A percentile compares a stretch with the other conserved stretches of the same genome.
Evolutionary conservation across 2,888 invertebrate species (phyloP).

Genomic region (Enoplolaimus lenunculus): DNA sequence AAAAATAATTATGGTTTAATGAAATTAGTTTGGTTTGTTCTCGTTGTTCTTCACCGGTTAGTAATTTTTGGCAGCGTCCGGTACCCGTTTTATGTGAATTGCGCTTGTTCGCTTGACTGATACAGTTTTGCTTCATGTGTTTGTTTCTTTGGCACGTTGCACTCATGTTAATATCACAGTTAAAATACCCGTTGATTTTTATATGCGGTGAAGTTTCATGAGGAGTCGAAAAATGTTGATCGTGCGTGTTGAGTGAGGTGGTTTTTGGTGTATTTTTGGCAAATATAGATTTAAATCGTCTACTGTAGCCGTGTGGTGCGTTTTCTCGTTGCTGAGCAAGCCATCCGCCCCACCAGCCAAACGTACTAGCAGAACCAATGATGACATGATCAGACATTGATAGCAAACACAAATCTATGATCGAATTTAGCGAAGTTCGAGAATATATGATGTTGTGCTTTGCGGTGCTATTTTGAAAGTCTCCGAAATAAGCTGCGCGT

Average conservation of each 20-base stretch:
- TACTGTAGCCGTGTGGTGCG: too few relatives aligned
- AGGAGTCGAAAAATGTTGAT: background rate
- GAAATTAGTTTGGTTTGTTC: too few relatives aligned
- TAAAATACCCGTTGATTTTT: too few relatives aligned
- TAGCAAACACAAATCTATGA: background rate
- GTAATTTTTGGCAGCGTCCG: too few relatives aligned
- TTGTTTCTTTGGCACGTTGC: too few relatives aligned
- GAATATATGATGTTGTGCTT: too few relatives aligned
- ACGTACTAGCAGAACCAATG: background rate
- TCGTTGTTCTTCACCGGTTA: too few relatives aligned
- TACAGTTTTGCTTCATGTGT: too few relatives aligned
- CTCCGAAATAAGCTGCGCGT: too few relatives aligned
- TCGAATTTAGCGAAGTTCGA: background rate
- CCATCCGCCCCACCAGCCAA: background rate
- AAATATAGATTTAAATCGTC: too few relatives aligned
- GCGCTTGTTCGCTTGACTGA: background rate
- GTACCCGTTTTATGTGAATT: background rate
- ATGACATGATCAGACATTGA: background rate
- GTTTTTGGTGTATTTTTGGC: background rate
- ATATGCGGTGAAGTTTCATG: background rate
- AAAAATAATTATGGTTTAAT: background rate
- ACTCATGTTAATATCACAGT: too few relatives aligned
- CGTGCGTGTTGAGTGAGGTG: background rate
- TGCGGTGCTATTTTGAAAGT: too few relatives aligned
- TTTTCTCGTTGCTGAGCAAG: background rate